phyloP scores from a whole-genome alignment of 1,140 invertebrate species.

The Bacillus rossius region DNA sequence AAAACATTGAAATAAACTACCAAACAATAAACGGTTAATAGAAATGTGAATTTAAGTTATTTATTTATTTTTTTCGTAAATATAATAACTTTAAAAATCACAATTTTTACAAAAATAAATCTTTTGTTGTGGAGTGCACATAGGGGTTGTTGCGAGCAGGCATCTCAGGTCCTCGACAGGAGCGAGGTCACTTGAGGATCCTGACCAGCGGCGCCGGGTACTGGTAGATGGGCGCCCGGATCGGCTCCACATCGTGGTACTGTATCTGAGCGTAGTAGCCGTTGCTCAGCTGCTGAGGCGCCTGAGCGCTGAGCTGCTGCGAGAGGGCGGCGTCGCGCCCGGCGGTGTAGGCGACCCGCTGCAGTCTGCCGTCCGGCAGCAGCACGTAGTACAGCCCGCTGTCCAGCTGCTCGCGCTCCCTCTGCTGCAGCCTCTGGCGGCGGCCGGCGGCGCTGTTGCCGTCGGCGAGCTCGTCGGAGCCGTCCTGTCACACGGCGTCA shows the following conservation, averaged over 20 bases:
- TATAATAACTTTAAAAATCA: too few relatives aligned
- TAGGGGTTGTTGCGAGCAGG: not conserved
- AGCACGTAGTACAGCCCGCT: conserved; percentile 23
- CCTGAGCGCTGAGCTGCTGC: conserved; percentile 3
- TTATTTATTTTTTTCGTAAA: too few relatives aligned
- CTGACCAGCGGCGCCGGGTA: conserved; percentile 23
- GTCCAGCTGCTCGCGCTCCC: conserved; percentile 7
- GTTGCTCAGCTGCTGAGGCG: not conserved
- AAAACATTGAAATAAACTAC: too few relatives aligned
- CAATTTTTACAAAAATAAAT: too few relatives aligned
- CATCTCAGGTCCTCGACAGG: not conserved
- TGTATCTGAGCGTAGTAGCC: conserved; percentile 25
- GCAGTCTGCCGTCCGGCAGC: conserved; percentile 23
- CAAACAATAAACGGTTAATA: too few relatives aligned
- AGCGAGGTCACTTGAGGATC: conserved; percentile 14
- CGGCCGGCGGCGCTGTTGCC: not conserved
- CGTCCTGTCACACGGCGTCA: not conserved
- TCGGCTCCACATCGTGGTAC: conserved; percentile 29
- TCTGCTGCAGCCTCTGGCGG: not conserved
- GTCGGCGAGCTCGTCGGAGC: conserved; percentile 1
- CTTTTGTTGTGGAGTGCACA: too few relatives aligned
- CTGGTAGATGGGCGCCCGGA: conserved; percentile 26
- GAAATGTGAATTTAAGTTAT: too few relatives aligned
- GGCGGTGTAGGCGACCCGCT: conserved; percentile 20
- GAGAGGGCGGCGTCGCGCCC: not conserved